Conservation (phyloP, 2,797 vertebrate genomes). For the Melanotaenia nigrans region DNA sequence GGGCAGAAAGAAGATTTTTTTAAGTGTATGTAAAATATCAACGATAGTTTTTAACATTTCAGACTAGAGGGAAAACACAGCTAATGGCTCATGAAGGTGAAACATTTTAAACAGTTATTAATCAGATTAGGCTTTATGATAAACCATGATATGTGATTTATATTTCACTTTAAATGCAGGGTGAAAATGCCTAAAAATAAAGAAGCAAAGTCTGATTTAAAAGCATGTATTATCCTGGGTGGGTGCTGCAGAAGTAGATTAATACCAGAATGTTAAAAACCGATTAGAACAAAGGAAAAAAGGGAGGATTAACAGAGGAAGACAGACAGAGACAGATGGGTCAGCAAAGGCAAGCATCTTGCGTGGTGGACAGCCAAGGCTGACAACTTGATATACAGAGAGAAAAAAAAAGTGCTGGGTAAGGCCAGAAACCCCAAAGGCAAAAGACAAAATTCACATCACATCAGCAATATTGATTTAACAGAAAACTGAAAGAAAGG, state of each 20-base stretch:
- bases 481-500: constrained; percentile 41
- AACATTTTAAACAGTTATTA: neutral
- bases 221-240: constrained; percentile 21
- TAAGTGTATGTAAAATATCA: neutral
- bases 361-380: constrained; percentile 63
- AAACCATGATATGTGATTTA: neutral
- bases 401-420: constrained; percentile 52
- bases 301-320: constrained; percentile 62
- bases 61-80: neutral
- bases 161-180: constrained; percentile 11
- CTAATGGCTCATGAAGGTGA: neutral
- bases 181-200: neutral
- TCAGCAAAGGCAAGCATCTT: constrained; percentile 53
- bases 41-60: neutral
- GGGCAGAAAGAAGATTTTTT: neutral
- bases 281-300: constrained; percentile 58
- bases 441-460: constrained; percentile 59
- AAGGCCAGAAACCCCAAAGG: constrained; percentile 62
- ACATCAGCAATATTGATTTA: constrained; percentile 72
- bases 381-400: constrained; percentile 71
- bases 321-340: constrained; percentile 73
- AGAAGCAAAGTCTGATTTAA: neutral
- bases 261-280: constrained; percentile 52
- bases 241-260: constrained; percentile 43
- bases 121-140: neutral